phyloP scores from a whole-genome alignment of 2,797 vertebrate genomes.

The Valencia hispanica region DNA sequence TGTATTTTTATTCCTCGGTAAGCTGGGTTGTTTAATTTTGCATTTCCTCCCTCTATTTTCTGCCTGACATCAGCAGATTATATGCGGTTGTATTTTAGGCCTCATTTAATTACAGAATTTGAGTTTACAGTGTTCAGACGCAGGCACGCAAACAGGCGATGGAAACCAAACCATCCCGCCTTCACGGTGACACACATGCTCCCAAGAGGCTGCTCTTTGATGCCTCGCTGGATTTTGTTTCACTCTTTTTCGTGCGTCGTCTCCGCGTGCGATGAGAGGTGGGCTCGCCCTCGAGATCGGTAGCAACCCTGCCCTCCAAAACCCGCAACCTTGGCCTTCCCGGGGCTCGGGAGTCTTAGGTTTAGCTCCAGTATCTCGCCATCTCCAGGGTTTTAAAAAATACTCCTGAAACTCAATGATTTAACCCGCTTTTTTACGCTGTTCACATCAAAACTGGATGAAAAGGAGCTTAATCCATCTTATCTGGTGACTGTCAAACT shows the following conservation, averaged over 20 bases:
- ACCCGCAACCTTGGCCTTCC: conserved; percentile 81
- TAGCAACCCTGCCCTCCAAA: conserved; percentile 66
- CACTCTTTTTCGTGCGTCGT: conserved; percentile 68
- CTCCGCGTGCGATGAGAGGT: conserved; percentile 71
- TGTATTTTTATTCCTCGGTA: conserved; percentile 37
- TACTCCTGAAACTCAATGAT: conserved; percentile 86
- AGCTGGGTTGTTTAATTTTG: conserved; percentile 67
- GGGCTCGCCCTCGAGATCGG: conserved; percentile 50
- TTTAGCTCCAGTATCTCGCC: conserved; percentile 83
- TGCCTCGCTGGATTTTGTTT: conserved; percentile 71
- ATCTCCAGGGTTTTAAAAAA: conserved; percentile 88
- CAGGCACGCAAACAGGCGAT: conserved; percentile 23
- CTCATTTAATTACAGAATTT: conserved; percentile 16
- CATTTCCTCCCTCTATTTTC: conserved; percentile 60
- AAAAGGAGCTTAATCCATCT: conserved; percentile 88
- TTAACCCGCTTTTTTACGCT: conserved; percentile 89
- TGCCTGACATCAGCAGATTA: conserved; percentile 72
- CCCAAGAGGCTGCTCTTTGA: conserved; percentile 67
- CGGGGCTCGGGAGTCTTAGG: conserved; percentile 73
- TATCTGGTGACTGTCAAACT: conserved; percentile 91
- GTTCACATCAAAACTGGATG: conserved; percentile 89
- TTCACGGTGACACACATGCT: conserved; percentile 14
- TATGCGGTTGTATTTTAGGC: conserved; percentile 77
- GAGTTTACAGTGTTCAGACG: background rate
- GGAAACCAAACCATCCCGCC: conserved; percentile 35